Base-by-base conservation (phyloP, 1,140 invertebrate species). In the Magallana ariakensis region DNA sequence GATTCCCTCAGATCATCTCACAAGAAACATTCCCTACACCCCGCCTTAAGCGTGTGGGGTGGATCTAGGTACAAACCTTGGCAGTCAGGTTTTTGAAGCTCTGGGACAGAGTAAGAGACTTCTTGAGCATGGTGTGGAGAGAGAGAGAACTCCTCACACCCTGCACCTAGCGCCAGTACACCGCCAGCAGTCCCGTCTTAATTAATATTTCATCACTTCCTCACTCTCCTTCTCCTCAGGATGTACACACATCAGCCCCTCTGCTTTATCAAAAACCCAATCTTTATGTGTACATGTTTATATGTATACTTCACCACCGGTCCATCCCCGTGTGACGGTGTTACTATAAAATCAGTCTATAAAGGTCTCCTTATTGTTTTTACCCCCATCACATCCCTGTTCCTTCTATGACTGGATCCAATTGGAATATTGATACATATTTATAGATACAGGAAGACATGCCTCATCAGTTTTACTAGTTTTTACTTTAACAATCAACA, bases 191-290 rank as follows among this genome's bases (percentile, higher is more conserved):
- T 46, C 33, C 33, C 33, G 33, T 33, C 66, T 75, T 19, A 3
- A 75, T 75, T 75, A 75, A 75, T 75, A 75, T 75, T 75, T 75
- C 22, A 75, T 75, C 66, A 75, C 66, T 75, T 75, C 22, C 66
- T 26, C 22, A 33, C 19, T 75, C 15, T 33, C 66, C 66, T 75
- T 75, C 26, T 75, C 33, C 66, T 75, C 66, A 75, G 66, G 66
- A 75, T 75, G 66, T 75, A 75, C 11, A 26, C 66, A 26, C 66
- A 19, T 26, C 66, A 75, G 9, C 22, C 66, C 26, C 66, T 11
- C 1, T 75, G 26, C 22, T 75, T 75, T 75, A 75, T 75, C 66
- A 75, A 75, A 75, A 75, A 26, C 9, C 19, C 66, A 75, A 46
- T 46, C 33, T 75, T 26, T 75, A 0, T 0, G 33, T 75, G 33